Base-by-base conservation (phyloP, 2,888 invertebrate species). In the Agrypnus murinus region DNA sequence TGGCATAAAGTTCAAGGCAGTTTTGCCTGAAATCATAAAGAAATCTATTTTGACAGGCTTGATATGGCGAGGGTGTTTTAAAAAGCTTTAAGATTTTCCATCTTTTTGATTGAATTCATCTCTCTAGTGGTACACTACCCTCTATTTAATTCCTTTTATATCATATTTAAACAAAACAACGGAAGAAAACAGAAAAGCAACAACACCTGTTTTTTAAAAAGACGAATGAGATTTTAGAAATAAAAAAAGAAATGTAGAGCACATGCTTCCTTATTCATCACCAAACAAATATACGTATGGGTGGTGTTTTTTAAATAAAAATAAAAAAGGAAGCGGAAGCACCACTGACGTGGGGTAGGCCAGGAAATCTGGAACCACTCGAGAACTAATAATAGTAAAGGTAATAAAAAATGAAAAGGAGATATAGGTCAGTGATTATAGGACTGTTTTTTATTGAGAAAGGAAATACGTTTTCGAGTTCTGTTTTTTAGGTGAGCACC, bases 271-370 rank as follows among this genome's bases (percentile, higher is more conserved):
- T n/a, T 59, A 40, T 59, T 50, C 19, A 38, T 40, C 66, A 34
- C 38, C 2, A 19, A 45, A 12, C 25, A 25, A 25, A 25, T 3
- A 25, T 14, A 62, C 45, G 62, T 58, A 19, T n/a, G n/a, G 60
- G 60, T 53, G 15, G 40, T 65, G 57, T 60, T 71, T 69, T 71
- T 67, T 71, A 67, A 63, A 36, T 58, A 64, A 71, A 64, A 60
- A 55, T 55, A 65, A 66, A 50, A 71, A 50, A 71, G 71, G 66
- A 71, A 71, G 67, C 71, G 71, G 71, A 71, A 71, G 58, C 58
- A 19, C 34, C 15, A 43, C 57, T n/a, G 32, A 14, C 36, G 66
- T 63, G 57, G 66, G 63, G 66, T 64, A 67, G 60, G 46, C 43
- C 63, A 71, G 71, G 71, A 71, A 67, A 67, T 63, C 63, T 66